These are phyloP conservation scores for Hirtodrosophila histrioides DNA, from an alignment of 2,888 invertebrate genomes.

Conservation along the genomic window DNA sequence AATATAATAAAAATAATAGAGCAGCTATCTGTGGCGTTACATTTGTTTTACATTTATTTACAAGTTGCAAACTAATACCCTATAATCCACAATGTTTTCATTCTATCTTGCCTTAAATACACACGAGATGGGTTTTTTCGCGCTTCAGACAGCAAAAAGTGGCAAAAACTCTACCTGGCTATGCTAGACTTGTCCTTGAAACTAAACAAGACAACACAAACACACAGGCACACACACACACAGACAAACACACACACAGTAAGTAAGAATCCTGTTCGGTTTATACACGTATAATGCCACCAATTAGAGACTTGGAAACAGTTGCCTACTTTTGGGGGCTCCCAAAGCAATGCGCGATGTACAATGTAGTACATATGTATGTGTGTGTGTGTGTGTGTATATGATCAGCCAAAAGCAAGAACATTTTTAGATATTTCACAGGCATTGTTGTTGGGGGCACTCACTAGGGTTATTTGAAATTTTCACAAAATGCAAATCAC, in stretches of 20 bases:
- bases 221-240: neutral
- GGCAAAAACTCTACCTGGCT: conserved; percentile 9
- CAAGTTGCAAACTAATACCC: no score
- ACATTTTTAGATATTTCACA: conserved; percentile 3
- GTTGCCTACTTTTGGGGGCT: conserved; percentile 33
- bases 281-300: neutral
- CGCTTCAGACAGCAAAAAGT: conserved; percentile 10
- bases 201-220: conserved; percentile 6
- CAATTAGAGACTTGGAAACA: conserved; percentile 20
- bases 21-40: no score
- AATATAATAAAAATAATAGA: no score
- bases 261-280: no score
- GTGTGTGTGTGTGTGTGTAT: neutral
- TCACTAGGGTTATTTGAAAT: conserved; percentile 1
- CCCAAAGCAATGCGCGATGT: neutral
- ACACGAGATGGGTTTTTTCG: neutral
- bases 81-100: no score
- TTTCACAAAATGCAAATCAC: conserved; percentile 6
- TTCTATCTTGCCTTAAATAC: no score
- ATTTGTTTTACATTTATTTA: no score
- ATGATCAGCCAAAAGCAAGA: conserved; percentile 9
- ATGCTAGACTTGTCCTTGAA: conserved; percentile 24
- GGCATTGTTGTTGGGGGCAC: neutral
- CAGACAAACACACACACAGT: neutral
- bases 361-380: neutral